Evolutionary conservation across 1,140 invertebrate species (phyloP), one percentile per base, ranked within the genome.

Genomic region (Gonatopus flavifemur): DNA sequence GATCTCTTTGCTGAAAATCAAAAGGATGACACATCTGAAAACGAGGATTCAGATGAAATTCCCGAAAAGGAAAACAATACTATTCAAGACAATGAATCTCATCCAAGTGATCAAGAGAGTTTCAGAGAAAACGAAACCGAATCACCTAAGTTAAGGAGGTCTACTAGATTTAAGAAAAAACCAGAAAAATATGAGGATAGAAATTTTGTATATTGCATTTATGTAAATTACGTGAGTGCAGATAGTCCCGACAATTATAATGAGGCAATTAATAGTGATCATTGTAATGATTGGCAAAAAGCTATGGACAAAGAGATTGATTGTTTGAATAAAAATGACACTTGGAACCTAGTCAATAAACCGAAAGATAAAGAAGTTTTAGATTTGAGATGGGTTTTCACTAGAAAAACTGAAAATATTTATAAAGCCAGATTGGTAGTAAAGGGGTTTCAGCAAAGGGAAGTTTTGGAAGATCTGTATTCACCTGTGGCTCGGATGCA

Each of bases 121-220:
- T n/a, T n/a, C n/a, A n/a, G n/a, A n/a, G n/a, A n/a, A n/a, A n/a
- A n/a, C n/a, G n/a, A n/a, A n/a, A n/a, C n/a, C n/a, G n/a, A n/a
- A n/a, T n/a, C n/a, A n/a, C n/a, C n/a, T n/a, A n/a, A n/a, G n/a
- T n/a, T n/a, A n/a, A n/a, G n/a, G n/a, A n/a, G n/a, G n/a, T n/a
- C n/a, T 30, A 42, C 18, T 45, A 41, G 24, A 50, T 24, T 10
- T 25, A 12, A 33, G 37, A 59, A 55, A 44, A 55, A 45, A 52
- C 56, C 52, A 24, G 53, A n/a, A 46, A 54, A 55, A 57, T 58
- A 52, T 49, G 54, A 52, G 43, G 43, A 52, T 49, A 35, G 8
- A 2, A 43, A 57, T 52, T 40, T 56, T 39, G 45, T 52, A 28
- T 53, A 63, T 60, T 64, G 38, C 58, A 66, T 66, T 12, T 63